Evolutionary conservation across 2,888 invertebrate genomes (phyloP).

Genomic region (Operophtera brumata): DNA sequence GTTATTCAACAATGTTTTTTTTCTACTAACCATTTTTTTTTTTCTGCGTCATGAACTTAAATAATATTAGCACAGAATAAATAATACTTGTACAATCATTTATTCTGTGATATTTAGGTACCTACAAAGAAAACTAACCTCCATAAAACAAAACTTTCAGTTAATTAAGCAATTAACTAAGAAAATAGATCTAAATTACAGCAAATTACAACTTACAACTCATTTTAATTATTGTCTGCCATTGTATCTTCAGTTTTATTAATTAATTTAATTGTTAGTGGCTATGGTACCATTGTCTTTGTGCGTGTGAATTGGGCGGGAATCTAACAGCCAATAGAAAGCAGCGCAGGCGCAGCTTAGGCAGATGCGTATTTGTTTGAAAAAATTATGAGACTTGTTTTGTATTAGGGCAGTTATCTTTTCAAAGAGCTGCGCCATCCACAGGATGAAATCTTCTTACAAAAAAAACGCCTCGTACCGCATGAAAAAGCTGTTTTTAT

Average conservation of each 20-base stretch:
- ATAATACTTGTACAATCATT: no score
- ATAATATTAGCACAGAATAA: no score
- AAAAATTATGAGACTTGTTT: background rate
- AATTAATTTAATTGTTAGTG: slow-evolving; percentile 24
- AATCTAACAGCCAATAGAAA: slow-evolving; percentile 49
- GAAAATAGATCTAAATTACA: slow-evolving; percentile 25
- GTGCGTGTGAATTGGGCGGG: slow-evolving; percentile 51
- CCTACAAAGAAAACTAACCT: background rate
- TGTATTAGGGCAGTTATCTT: background rate
- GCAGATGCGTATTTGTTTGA: slow-evolving; percentile 14
- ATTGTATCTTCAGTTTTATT: slow-evolving; percentile 15
- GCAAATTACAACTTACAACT: slow-evolving; percentile 19
- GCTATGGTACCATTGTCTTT: slow-evolving; percentile 18
- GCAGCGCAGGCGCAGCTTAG: slow-evolving; percentile 34
- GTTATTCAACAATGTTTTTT: no score
- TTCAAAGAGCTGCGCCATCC: no score
- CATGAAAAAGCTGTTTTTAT: no score
- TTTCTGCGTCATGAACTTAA: no score
- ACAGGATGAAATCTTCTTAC: no score
- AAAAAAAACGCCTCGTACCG: no score
- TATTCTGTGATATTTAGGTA: no score
- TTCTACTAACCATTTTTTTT: no score
- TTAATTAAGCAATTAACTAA: slow-evolving; percentile 19
- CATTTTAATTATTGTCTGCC: slow-evolving; percentile 19
- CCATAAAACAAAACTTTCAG: slow-evolving; percentile 13